Evolutionary conservation across 2,797 vertebrate species (phyloP).

Genomic region (Thaleichthys pacificus): DNA sequence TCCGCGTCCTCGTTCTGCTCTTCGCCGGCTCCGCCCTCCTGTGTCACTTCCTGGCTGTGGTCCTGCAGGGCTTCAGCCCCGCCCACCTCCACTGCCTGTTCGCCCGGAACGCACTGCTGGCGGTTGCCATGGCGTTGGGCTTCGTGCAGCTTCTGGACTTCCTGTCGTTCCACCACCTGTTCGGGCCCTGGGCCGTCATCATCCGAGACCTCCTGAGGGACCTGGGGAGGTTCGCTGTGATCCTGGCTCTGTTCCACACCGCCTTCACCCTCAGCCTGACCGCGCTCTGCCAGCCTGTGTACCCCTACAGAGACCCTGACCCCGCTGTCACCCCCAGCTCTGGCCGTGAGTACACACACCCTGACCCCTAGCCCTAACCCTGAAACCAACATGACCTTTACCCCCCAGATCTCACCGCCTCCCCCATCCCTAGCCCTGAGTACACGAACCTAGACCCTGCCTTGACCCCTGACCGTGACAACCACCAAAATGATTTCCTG

Average conservation of each 20-base stretch:
- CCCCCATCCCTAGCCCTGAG: no score
- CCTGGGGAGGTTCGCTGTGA: conserved; percentile 63
- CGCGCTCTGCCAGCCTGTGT: conserved; percentile 61
- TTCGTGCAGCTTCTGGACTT: conserved; percentile 70
- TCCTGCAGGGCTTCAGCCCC: conserved; percentile 23
- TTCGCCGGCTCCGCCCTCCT: conserved; percentile 57
- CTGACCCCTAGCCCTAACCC: no score
- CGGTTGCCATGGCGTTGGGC: conserved; percentile 60
- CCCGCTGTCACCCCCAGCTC: no score
- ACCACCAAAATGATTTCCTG: neutral
- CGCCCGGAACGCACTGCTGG: conserved; percentile 60
- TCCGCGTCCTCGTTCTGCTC: conserved; percentile 58
- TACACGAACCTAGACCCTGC: neutral
- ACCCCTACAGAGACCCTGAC: conserved; percentile 22
- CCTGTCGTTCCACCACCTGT: conserved; percentile 69
- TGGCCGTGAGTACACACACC: no score
- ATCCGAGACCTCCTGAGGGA: conserved; percentile 69
- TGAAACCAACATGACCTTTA: no score
- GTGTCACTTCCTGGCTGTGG: conserved; percentile 60
- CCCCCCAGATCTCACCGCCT: no score
- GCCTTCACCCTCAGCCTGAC: conserved; percentile 67
- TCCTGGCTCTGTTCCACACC: conserved; percentile 63
- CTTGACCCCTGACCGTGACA: neutral
- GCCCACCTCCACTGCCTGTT: conserved; percentile 57
- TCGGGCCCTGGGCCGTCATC: conserved; percentile 68